phyloP scores from a whole-genome alignment of 35 echinoderm and acorn worm genomes.

The Anneissia japonica region DNA sequence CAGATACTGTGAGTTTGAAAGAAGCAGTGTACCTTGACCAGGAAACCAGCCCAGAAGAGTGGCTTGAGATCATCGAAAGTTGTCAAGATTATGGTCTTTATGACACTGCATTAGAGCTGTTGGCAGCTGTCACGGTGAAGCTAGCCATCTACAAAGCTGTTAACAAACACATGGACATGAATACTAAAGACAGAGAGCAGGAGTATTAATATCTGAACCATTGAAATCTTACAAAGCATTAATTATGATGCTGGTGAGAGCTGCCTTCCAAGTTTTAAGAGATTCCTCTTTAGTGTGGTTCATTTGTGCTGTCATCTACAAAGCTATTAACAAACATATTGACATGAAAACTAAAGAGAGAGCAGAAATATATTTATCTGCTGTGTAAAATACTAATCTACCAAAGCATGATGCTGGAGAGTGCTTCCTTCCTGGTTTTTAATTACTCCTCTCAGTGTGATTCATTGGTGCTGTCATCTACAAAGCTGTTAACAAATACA shows the following conservation, averaged over 20 bases:
- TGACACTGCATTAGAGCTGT: conserved; percentile 60
- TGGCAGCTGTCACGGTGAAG: conserved; percentile 72
- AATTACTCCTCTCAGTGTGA: too few species aligned
- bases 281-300: too few species aligned
- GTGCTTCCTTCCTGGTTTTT: too few species aligned
- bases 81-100: conserved; percentile 75
- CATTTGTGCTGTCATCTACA: conserved; percentile 65
- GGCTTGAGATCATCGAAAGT: conserved; percentile 52
- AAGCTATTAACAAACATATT: conserved; percentile 17
- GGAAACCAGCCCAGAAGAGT: conserved; percentile 26
- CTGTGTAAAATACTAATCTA: too few species aligned
- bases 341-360: not conserved
- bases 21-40: conserved; percentile 74
- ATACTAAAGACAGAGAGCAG: not conserved
- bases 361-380: too few species aligned
- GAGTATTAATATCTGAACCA: too few species aligned
- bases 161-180: not conserved
- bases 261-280: too few species aligned
- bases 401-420: too few species aligned
- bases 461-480: too few species aligned
- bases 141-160: conserved; percentile 55
- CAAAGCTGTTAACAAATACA: conserved; percentile 25
- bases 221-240: too few species aligned
- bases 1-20: conserved; percentile 25
- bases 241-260: too few species aligned